Base-by-base conservation (phyloP, 2,888 invertebrate genomes). In the Frankliniella intonsa region DNA sequence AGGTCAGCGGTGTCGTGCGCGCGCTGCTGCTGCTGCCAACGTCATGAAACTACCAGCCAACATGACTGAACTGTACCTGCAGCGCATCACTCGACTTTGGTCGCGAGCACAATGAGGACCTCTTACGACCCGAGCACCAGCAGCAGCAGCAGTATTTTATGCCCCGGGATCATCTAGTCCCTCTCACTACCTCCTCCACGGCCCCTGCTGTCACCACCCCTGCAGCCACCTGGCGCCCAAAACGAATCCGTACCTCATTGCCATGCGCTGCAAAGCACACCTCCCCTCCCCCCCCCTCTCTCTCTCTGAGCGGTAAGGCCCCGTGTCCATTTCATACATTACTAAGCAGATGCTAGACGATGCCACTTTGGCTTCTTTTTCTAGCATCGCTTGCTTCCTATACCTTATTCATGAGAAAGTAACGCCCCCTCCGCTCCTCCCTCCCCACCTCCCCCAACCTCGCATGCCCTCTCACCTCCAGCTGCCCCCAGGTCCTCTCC, bases 381-480 rank as follows among this genome's bases (percentile, higher is more conserved):
- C 69, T 76, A 76, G 69, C 69, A 76, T 76, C 69, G 69, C 69
- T 76, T 25, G 69, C 69, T 76, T 76, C 69, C 69, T 76, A 76
- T 76, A 76, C 69, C 69, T 76, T 76, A 76, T 76, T 76, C 69
- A 76, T 76, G 69, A 76, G 69, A 12, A 12, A 25, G 69, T 76
- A 76, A 76, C 69, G 69, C 69, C 69, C 69, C n/a, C 69, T 22
- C 22, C 69, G 0, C 69, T 22, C 25, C 69, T 12, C 25, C 25
- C 25, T 12, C 25, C 25, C 25, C 25, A 7, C 25, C 69, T 10
- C 69, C 7, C 25, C 22, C 69, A n/a, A 22, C 69, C 69, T 22
- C 55, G 55, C 69, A n/a, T 69, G n/a, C 22, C 69, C 25, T 25
- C 69, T 76, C 69, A 76, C 69, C 62, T 62, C 62, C 7, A 62